phyloP scores from a whole-genome alignment of 2,797 vertebrate genomes.

The Danio kyathit region DNA sequence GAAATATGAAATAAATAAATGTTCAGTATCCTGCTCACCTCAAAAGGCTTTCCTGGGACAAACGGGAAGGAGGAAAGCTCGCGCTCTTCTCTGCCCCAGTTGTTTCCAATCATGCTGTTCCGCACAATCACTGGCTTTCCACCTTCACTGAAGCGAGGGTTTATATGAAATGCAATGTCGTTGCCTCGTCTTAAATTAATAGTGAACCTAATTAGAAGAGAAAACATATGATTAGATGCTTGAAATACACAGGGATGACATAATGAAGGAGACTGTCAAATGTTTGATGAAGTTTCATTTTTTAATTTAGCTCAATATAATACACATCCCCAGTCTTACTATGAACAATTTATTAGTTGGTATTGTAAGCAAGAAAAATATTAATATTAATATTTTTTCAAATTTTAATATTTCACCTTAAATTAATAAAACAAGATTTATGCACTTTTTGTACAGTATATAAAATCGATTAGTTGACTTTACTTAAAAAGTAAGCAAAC shows the following conservation, averaged over 20 bases:
- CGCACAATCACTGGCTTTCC: slow-evolving; percentile 60
- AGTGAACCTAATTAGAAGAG: slow-evolving; percentile 55
- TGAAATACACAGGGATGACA: neutral
- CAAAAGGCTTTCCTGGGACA: slow-evolving; percentile 60
- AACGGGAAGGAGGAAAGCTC: slow-evolving; percentile 58
- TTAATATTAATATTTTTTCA: neutral
- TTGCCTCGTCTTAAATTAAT: slow-evolving; percentile 55
- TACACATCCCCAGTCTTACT: neutral
- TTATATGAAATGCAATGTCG: slow-evolving; percentile 67
- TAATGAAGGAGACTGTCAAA: neutral
- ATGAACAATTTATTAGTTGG: neutral
- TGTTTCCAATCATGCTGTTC: slow-evolving; percentile 53
- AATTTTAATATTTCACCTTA: neutral
- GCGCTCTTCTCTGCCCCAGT: slow-evolving; percentile 66
- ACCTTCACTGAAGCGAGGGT: slow-evolving; percentile 60
- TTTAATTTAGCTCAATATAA: neutral
- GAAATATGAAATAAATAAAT: neutral
- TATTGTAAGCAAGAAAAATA: neutral
- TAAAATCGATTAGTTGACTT: neutral
- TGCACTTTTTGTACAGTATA: neutral
- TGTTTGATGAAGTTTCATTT: neutral
- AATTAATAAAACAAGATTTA: neutral
- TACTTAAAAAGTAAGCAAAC: neutral
- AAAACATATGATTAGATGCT: neutral
- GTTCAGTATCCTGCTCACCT: slow-evolving; percentile 57